A percentile compares a stretch with the other conserved stretches of the same genome.
Conservation (phyloP, 2,888 invertebrate genomes). For the Crioceris asparagi region DNA sequence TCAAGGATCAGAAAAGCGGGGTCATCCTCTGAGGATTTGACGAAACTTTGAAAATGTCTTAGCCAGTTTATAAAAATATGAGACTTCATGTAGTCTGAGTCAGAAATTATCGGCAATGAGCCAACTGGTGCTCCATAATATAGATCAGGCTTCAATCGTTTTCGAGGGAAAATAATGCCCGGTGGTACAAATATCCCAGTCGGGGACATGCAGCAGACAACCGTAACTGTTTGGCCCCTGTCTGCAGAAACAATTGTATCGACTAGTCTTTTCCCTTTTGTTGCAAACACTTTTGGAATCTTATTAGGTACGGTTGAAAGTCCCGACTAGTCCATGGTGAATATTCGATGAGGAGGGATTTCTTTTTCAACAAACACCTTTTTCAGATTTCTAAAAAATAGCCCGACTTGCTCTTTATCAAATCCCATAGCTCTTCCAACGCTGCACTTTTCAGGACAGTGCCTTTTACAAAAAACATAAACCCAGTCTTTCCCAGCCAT, state of each 20-base stretch:
- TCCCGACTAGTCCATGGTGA: background rate
- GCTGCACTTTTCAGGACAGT: no score
- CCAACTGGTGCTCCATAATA: constrained; percentile 11
- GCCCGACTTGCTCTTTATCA: no score
- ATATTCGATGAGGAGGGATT: no score
- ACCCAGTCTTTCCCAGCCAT: background rate
- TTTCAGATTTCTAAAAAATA: no score
- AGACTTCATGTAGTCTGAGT: constrained; percentile 11
- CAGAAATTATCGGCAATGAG: constrained; percentile 6
- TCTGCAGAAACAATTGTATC: background rate
- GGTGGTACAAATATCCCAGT: constrained; percentile 19
- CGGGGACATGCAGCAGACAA: no score
- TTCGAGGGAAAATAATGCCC: constrained; percentile 19
- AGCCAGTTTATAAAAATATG: constrained; percentile 12
- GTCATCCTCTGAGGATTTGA: constrained; percentile 3
- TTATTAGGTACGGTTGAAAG: background rate
- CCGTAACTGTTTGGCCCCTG: no score
- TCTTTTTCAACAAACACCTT: no score
- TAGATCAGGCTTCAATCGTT: constrained; percentile 17
- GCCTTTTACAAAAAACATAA: background rate
- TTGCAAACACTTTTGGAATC: constrained; percentile 1
- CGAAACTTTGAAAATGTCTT: constrained; percentile 8
- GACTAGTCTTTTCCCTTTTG: background rate
- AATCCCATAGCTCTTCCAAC: no score
- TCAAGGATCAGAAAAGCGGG: constrained; percentile 11